Conservation (phyloP, 2,797 vertebrate species). For the Tragopan temminckii region DNA sequence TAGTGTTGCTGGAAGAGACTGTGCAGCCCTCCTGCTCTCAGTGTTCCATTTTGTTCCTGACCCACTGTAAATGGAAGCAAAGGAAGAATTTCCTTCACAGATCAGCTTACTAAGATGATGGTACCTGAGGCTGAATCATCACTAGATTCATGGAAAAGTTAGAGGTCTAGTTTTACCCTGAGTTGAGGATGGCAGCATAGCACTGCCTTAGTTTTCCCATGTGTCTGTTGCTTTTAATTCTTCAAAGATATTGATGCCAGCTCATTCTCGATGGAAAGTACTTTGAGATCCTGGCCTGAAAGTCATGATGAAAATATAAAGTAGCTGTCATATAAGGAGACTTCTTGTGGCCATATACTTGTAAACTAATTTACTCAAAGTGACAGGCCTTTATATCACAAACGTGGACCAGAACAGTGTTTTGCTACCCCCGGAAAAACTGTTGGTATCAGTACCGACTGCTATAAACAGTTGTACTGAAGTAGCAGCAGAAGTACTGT, state of each 20-base stretch:
- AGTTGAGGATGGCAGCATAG: neutral
- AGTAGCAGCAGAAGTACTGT: too few relatives aligned
- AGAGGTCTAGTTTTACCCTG: neutral
- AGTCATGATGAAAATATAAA: neutral
- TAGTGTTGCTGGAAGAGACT: neutral
- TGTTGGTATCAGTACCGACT: neutral
- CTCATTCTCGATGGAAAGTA: neutral
- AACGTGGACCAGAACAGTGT: neutral
- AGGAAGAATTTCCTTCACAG: neutral
- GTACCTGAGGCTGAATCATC: neutral
- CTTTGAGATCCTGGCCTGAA: neutral
- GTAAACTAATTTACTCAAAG: neutral
- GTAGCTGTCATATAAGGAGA: neutral
- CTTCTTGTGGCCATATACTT: neutral
- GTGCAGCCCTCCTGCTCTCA: neutral
- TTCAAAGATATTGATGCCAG: neutral
- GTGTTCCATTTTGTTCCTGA: neutral
- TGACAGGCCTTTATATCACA: neutral
- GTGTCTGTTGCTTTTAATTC: neutral
- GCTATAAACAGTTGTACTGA: too few relatives aligned
- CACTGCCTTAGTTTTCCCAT: neutral
- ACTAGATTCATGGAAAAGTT: fast-evolving
- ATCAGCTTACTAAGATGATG: neutral
- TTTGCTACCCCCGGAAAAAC: neutral
- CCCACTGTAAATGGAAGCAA: neutral